Percentiles rank a stretch among this genome's conserved stretches.
Evolutionary conservation across 64 coral and sea anemone species (phyloP).

Genomic region (Anthopleura sola): DNA sequence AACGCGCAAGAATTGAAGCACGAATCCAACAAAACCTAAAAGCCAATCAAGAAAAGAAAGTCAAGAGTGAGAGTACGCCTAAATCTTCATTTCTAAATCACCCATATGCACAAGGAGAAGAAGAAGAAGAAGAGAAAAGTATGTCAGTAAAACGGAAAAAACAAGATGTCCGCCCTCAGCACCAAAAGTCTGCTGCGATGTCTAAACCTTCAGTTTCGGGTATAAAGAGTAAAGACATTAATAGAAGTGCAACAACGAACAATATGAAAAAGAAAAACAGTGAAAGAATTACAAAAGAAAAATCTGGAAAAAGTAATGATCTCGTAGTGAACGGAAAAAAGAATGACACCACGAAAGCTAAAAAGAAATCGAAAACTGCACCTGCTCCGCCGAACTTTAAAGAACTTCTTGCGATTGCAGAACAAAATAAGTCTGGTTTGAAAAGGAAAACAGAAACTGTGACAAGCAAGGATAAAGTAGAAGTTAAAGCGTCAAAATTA

Average conservation of each 20-base stretch:
- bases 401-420: conserved; percentile 20
- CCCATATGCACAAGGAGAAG: background rate
- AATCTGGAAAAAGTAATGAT: background rate
- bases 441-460: background rate
- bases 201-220: background rate
- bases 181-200: background rate
- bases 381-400: conserved; percentile 5
- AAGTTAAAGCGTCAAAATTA: background rate
- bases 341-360: background rate
- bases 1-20: conserved; percentile 7
- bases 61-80: background rate
- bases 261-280: background rate
- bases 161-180: background rate
- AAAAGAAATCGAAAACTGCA: background rate
- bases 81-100: background rate
- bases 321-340: background rate
- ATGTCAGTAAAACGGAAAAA: background rate
- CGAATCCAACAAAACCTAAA: conserved; percentile 1
- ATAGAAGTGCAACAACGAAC: background rate
- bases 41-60: background rate
- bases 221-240: background rate
- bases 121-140: background rate
- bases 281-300: background rate
- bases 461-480: background rate
- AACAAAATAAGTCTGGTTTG: conserved; percentile 10